Evolutionary conservation across 2,888 invertebrate species (phyloP), one percentile per base, ranked within the genome.

Genomic region (Drosophila histrio): DNA sequence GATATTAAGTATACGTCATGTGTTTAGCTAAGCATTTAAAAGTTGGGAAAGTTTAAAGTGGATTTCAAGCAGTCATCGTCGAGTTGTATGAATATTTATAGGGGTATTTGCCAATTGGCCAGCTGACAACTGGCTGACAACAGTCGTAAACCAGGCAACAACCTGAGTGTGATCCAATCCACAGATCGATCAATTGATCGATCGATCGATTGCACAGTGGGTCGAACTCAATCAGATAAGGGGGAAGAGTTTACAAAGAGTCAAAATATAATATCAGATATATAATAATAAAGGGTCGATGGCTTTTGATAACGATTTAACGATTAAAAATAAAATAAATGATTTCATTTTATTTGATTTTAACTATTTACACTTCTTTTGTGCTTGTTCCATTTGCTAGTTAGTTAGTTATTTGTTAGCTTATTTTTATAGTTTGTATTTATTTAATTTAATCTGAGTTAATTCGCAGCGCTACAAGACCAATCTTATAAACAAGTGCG

Each of bases 111-210:
- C 44, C 59, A 34, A 63, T 62, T 36, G 46, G 26, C 24, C 69
- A 30, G 39, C 54, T 63, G 76, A 76, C 72, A 70, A 70, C 77
- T 76, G 77, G 57, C 57, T 71, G 77, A 76, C 73, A 73, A 58
- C 64, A 60, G 54, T 34, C 39, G 43, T 49, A 39, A 57, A 60
- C 43, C 74, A 43, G 52, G 57, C 52, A 36, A 52, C 39, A 34
- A 53, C 9, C 30, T 32, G 34, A 72, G 73, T 56, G 50, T 74
- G 63, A 60, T 63, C 39, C 28, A 62, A 63, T 36, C 34, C 44
- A 43, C 28, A 34, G 59, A 50, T 74, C 46, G 53, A 22, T 41
- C 52, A 43, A 26, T 46, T 56, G 36, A 44, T 56, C 44, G 56
- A 43, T 44, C 30, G 50, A 54, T 71, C 34, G 50, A 62, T 44